Conservation (phyloP, 2,888 invertebrate genomes). For the Mesorhabditis spiculigera region DNA sequence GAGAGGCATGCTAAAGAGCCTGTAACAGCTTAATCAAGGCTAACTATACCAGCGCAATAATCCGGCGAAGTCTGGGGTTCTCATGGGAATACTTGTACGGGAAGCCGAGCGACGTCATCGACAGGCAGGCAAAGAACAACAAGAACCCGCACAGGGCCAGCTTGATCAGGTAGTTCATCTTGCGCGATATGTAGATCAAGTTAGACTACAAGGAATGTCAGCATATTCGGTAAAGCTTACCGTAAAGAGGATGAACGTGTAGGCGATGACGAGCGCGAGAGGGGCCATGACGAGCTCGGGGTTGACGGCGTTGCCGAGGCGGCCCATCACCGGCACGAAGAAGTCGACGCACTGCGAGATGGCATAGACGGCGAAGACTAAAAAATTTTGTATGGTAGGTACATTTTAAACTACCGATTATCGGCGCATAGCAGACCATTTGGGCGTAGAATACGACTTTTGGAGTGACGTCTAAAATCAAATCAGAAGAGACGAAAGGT, state of each 20-base stretch:
- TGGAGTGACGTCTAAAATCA: slow-evolving; percentile 40
- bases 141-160: slow-evolving; percentile 51
- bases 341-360: slow-evolving; percentile 71
- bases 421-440: slow-evolving; percentile 46
- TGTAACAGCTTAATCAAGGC: background rate
- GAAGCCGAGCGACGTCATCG: slow-evolving; percentile 71
- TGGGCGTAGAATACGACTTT: slow-evolving; percentile 44
- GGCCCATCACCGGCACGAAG: slow-evolving; percentile 76
- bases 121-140: slow-evolving; percentile 47
- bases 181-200: slow-evolving; percentile 61
- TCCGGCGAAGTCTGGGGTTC: slow-evolving; percentile 72
- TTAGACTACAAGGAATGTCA: slow-evolving; percentile 60
- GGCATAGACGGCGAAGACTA: slow-evolving; percentile 65
- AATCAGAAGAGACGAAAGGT: background rate
- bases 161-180: slow-evolving; percentile 57
- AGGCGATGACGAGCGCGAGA: slow-evolving; percentile 60
- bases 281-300: slow-evolving; percentile 71
- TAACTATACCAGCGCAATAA: slow-evolving; percentile 70
- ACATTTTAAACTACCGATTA: background rate
- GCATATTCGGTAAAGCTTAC: slow-evolving; percentile 45
- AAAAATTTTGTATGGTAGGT: background rate
- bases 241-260: slow-evolving; percentile 59
- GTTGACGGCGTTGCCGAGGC: slow-evolving; percentile 49
- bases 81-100: slow-evolving; percentile 71
- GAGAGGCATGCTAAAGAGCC: slow-evolving; percentile 43